A percentile compares a stretch with the other conserved stretches of the same genome.
phyloP scores from a whole-genome alignment of 2,888 invertebrate species.

The Nebria salina region DNA sequence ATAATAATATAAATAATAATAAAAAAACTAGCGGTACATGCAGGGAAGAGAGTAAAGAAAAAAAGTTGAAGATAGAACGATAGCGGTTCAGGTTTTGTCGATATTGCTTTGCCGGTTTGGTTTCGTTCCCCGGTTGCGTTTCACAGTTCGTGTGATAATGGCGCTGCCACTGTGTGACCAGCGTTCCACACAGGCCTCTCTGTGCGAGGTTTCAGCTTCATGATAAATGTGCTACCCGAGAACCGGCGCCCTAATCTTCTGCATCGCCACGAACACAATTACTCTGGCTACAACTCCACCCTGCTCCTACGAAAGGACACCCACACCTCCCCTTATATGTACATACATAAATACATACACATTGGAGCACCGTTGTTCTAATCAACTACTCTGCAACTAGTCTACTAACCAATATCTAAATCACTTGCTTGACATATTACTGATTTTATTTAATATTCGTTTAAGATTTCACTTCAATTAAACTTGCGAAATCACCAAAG shows the following conservation, averaged over 20 bases:
- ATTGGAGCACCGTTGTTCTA: background rate
- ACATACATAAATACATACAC: background rate
- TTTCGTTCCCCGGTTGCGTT: constrained; percentile 40
- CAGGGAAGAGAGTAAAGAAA: constrained; percentile 2
- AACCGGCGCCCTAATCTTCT: constrained; percentile 61
- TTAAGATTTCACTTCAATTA: background rate
- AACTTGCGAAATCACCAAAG: background rate
- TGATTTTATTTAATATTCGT: background rate
- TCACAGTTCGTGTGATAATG: constrained; percentile 50
- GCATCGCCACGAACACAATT: constrained; percentile 63
- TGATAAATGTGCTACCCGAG: constrained; percentile 63
- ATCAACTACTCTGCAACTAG: background rate
- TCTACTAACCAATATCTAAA: background rate
- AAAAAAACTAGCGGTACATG: constrained; percentile 25
- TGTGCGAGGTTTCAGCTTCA: constrained; percentile 57
- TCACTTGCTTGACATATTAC: background rate
- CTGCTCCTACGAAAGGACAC: background rate
- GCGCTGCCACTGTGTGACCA: constrained; percentile 55
- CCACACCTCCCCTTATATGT: background rate
- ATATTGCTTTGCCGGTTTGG: constrained; percentile 27
- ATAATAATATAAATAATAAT: constrained; percentile 28
- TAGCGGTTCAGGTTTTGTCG: constrained; percentile 40
- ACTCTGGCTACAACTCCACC: constrained; percentile 49
- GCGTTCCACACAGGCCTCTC: constrained; percentile 51
- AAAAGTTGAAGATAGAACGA: constrained; percentile 29